Conservation (phyloP, 2,113 vertebrate genomes). For the Apodemus speciosus region DNA sequence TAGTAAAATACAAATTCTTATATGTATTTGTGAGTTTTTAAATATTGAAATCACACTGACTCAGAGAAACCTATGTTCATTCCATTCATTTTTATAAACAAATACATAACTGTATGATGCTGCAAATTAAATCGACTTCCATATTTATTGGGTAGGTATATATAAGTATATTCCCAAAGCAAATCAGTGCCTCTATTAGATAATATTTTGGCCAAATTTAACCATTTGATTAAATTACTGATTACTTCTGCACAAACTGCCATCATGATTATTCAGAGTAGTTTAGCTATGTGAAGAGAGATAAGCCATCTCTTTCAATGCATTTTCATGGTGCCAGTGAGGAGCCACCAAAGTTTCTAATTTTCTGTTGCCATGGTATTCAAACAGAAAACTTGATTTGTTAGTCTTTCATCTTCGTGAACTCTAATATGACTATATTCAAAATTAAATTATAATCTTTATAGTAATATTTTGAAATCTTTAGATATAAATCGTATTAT, state of each 20-base stretch:
- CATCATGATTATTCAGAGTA: background rate
- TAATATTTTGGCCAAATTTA: background rate
- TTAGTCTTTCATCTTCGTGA: background rate
- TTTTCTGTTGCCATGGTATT: background rate
- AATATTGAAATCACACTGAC: background rate
- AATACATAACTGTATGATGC: background rate
- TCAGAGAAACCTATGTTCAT: background rate
- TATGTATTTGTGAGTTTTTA: background rate
- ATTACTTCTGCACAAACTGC: background rate
- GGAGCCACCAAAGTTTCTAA: background rate
- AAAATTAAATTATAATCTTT: background rate
- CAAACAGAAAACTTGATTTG: background rate
- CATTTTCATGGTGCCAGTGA: background rate
- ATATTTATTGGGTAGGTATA: background rate
- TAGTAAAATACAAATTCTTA: background rate
- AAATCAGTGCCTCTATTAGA: background rate
- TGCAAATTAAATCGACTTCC: background rate
- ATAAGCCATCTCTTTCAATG: background rate
- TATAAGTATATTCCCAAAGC: background rate
- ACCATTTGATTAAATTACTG: background rate
- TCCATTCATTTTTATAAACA: background rate
- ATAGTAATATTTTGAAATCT: background rate
- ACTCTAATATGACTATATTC: background rate
- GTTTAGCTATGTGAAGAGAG: background rate
- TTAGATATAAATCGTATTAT: background rate